Conservation (phyloP, 2,797 vertebrate species). For the Strix occidentalis region DNA sequence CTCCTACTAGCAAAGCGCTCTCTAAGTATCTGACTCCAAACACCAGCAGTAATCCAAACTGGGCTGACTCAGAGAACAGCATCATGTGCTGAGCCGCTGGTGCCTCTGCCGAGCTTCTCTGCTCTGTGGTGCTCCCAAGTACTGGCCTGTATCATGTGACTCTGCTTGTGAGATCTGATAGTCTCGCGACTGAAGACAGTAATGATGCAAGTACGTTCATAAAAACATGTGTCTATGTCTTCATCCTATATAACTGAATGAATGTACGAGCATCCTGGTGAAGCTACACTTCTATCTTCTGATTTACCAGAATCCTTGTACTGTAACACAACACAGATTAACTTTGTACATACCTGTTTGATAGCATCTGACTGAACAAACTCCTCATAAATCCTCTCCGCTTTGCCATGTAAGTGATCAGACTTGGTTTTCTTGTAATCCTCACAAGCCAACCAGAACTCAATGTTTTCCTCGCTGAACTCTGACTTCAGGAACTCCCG, state of each 20-base stretch:
- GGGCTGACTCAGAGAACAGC: background rate
- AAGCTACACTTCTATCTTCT: background rate
- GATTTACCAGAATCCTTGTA: background rate
- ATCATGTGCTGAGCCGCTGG: background rate
- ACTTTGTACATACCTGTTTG: constrained; percentile 74
- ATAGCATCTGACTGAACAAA: constrained; percentile 77
- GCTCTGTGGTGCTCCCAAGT: background rate
- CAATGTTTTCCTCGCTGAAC: constrained; percentile 81
- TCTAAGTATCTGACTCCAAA: background rate
- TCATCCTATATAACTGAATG: background rate
- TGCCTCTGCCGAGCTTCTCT: background rate
- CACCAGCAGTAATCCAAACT: background rate
- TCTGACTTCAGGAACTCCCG: constrained; percentile 79
- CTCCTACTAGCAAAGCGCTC: rapidly evolving
- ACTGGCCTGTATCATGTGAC: background rate
- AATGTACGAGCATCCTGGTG: background rate
- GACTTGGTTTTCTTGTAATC: constrained; percentile 78
- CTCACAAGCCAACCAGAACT: constrained; percentile 82
- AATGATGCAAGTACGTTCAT: background rate
- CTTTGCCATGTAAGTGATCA: constrained; percentile 70
- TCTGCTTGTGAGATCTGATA: background rate
- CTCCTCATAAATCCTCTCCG: constrained; percentile 77
- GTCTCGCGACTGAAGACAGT: background rate
- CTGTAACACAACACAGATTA: background rate
- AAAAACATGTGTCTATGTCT: background rate